Evolutionary conservation across 2,113 vertebrate genomes (phyloP), one percentile per base, ranked within the genome.

Genomic region (Oceanites oceanicus): DNA sequence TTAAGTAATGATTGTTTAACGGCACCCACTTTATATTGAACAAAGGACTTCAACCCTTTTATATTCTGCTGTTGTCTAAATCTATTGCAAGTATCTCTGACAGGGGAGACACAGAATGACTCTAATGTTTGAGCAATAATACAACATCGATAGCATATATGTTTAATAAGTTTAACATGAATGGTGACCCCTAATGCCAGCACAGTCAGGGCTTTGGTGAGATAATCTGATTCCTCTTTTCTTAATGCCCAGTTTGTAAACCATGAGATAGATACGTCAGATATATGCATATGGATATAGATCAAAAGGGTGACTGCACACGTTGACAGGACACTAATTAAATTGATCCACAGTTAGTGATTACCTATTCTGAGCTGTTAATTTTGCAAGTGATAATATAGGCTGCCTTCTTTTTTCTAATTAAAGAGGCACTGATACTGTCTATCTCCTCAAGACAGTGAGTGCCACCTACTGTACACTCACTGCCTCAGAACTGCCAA

Each of bases 381-480:
- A 94, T 94, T 86, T 90, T 61, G 90, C 92, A 50, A 65, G 36
- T 30, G 94, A 45, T 32, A 87, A 67, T 30, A 29, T 22, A 49
- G 59, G 68, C 73, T 68, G 74, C 84, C 65, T 83, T 32, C 58
- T 61, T 65, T 19, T 18, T 22, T 36, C 67, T 42, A 59, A 23
- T 29, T 26, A 17, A 30, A 70, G 75, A 62, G 65, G 61, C 52
- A 18, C 21, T 4, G 25, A 13, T 38, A 2, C 47, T 49, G 18
- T 38, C 74, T 49, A 10, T 14, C 50, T 95, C 38, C 81, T 75
- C 80, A 70, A 77, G 88, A 44, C 47, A 44, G 44, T 2, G 83
- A 95, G 90, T 92, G 96, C 96, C 97, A 96, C 78, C 97, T 98
- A 83, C 96, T 88, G 97, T 8, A 75, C 68, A 7, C 7, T 63